phyloP scores from a whole-genome alignment of 1,140 invertebrate species.

The Galleria mellonella region DNA sequence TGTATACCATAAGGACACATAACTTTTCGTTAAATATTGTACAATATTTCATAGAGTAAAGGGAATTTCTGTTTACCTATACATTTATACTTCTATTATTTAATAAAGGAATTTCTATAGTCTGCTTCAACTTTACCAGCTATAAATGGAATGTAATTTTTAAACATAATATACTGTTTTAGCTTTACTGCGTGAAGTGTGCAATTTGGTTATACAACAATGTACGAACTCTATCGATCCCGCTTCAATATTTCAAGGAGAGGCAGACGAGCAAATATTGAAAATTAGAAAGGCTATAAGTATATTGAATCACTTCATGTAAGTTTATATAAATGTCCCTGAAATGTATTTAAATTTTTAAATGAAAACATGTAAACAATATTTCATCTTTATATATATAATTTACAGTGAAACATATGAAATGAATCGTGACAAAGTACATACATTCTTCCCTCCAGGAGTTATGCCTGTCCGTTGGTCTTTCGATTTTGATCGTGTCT shows the following conservation, averaged over 20 bases:
- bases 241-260: constrained; percentile 81
- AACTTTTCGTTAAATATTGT: no score
- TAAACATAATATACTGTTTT: constrained; percentile 11
- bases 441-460: constrained; percentile 56
- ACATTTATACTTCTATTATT: no score
- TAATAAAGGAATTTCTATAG: no score
- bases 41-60: no score
- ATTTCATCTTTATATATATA: background rate
- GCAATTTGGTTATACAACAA: constrained; percentile 84
- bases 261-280: constrained; percentile 77
- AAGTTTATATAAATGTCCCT: constrained; percentile 22
- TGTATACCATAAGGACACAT: no score
- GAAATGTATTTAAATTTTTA: no score
- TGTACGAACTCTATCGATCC: constrained; percentile 75
- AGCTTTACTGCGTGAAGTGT: constrained; percentile 83
- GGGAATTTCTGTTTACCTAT: no score
- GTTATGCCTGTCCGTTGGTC: constrained; percentile 79
- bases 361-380: no score
- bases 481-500: constrained; percentile 83
- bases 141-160: no score
- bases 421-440: constrained; percentile 63
- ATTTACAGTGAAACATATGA: constrained; percentile 55
- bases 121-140: no score
- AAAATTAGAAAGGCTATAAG: constrained; percentile 70
- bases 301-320: constrained; percentile 73